Percentiles rank a stretch among this genome's conserved stretches.
Evolutionary conservation across 2,797 vertebrate species (phyloP).

Genomic region (Chiloscyllium punctatum): DNA sequence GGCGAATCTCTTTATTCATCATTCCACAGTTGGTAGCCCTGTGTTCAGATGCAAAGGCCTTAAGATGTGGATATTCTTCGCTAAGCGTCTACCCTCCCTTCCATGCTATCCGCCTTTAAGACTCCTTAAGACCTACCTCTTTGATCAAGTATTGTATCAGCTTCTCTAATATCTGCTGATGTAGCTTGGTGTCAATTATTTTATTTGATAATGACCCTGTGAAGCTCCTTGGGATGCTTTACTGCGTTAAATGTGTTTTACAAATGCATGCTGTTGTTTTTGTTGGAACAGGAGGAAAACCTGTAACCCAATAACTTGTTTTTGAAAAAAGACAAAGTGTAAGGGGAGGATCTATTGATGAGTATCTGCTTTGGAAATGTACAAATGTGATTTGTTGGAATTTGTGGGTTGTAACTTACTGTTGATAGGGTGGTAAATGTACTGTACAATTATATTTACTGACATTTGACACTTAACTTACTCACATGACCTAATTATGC

Average conservation of each 20-base stretch:
- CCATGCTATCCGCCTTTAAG: too few relatives aligned
- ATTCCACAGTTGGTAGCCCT: background rate
- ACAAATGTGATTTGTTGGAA: background rate
- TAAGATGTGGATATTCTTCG: background rate
- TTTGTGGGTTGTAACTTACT: background rate
- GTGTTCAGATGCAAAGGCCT: too few relatives aligned
- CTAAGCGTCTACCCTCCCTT: background rate
- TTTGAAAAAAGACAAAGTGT: background rate
- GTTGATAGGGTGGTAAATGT: background rate
- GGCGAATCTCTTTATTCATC: background rate
- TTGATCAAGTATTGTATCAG: background rate
- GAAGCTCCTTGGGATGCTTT: background rate
- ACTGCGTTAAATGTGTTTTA: background rate
- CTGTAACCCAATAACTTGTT: background rate
- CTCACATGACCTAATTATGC: slow-evolving; percentile 15
- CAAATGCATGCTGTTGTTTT: background rate
- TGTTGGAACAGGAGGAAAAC: background rate
- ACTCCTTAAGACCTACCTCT: background rate
- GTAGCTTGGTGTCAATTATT: background rate
- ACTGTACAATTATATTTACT: background rate
- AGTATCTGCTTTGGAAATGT: background rate
- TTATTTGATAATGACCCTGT: background rate
- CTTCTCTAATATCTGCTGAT: background rate
- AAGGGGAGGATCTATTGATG: background rate
- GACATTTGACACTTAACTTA: background rate